Conservation (phyloP, 2,888 invertebrate genomes). For the Tinea pellionella region DNA sequence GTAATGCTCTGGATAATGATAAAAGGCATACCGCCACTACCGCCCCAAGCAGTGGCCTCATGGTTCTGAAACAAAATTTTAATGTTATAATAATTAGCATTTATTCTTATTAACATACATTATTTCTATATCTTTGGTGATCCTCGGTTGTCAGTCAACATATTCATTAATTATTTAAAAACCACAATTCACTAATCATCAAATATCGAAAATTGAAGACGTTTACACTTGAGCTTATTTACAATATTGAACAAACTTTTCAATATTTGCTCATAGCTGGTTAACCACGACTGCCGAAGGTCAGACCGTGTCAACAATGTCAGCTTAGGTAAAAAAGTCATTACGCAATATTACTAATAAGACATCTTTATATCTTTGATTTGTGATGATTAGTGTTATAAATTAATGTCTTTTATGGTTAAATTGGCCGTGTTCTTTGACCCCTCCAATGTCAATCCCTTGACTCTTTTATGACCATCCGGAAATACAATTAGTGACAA, state of each 20-base stretch:
- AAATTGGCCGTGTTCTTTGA: slow-evolving; percentile 8
- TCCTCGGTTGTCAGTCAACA: slow-evolving; percentile 1
- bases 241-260: slow-evolving; percentile 6
- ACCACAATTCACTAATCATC: slow-evolving; percentile 7
- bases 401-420: background rate
- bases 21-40: slow-evolving; percentile 52
- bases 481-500: background rate
- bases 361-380: slow-evolving; percentile 1
- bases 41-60: slow-evolving; percentile 57
- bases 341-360: slow-evolving; percentile 3
- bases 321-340: background rate
- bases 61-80: slow-evolving; percentile 53
- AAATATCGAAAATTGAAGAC: slow-evolving; percentile 9
- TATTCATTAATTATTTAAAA: slow-evolving; percentile 4
- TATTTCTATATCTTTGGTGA: too few species aligned
- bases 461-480: background rate
- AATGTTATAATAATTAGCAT: too few species aligned
- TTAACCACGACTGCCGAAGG: slow-evolving; percentile 8
- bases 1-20: slow-evolving; percentile 37
- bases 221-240: slow-evolving; percentile 1
- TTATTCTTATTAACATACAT: too few species aligned
- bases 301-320: background rate
- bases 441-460: background rate
- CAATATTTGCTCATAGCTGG: slow-evolving; percentile 4
- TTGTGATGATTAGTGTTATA: background rate